Percentiles rank a stretch among this genome's conserved stretches.
phyloP scores from a whole-genome alignment of 2,888 invertebrate species.

The Harmothoe impar region DNA sequence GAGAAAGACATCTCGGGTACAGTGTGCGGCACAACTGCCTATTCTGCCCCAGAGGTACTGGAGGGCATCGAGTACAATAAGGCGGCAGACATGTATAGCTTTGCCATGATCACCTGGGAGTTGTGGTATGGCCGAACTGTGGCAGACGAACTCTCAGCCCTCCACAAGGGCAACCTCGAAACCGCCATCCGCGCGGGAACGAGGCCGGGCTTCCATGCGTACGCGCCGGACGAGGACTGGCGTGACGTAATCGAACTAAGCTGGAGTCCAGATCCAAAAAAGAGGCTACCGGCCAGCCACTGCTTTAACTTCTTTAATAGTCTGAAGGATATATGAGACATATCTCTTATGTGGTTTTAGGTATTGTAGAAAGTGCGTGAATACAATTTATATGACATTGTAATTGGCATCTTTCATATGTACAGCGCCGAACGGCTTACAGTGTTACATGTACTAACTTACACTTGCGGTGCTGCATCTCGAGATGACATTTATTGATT shows the following conservation, averaged over 20 bases:
- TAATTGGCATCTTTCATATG: not conserved
- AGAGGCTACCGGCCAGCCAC: conserved; percentile 41
- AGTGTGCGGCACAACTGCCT: conserved; percentile 76
- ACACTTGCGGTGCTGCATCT: not conserved
- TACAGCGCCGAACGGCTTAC: too few species aligned
- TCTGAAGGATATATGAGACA: conserved; percentile 55
- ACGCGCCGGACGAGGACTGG: conserved; percentile 37
- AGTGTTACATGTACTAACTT: not conserved
- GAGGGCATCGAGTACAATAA: conserved; percentile 74
- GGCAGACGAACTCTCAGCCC: conserved; percentile 72
- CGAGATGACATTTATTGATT: not conserved
- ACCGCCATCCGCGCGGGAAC: conserved; percentile 72
- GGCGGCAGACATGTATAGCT: conserved; percentile 77
- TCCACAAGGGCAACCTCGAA: conserved; percentile 68
- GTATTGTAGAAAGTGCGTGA: not conserved
- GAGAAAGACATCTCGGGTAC: conserved; percentile 75
- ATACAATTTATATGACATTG: not conserved
- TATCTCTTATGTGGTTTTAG: not conserved
- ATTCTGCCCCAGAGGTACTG: conserved; percentile 78
- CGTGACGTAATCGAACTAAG: conserved; percentile 56
- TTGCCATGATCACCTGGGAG: conserved; percentile 73
- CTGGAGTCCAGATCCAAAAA: conserved; percentile 33
- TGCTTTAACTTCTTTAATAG: conserved; percentile 52
- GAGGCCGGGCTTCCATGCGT: conserved; percentile 72
- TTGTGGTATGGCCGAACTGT: conserved; percentile 70